A percentile compares a stretch with the other conserved stretches of the same genome.
Evolutionary conservation across 2,113 vertebrate genomes (phyloP).

Genomic region (Elaphurus davidianus): DNA sequence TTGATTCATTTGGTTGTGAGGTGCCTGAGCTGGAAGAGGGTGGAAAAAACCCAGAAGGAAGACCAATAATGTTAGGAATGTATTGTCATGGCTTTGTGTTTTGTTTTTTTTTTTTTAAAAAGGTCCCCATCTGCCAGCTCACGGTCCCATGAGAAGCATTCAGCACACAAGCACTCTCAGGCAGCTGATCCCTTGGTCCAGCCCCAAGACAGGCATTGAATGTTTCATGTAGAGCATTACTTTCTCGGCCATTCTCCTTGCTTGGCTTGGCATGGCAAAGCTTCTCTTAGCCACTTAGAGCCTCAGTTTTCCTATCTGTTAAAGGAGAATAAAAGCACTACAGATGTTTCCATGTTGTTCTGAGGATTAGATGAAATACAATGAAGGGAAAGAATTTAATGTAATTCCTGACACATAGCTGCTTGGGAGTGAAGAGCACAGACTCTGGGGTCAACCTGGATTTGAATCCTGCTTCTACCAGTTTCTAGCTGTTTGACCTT

Average conservation of each 20-base stretch:
- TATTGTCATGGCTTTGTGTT: conserved; percentile 62
- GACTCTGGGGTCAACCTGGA: neutral
- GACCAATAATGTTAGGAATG: conserved; percentile 77
- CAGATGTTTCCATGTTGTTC: neutral
- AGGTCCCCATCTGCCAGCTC: neutral
- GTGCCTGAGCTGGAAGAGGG: conserved; percentile 64
- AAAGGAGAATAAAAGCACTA: neutral
- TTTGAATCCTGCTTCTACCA: neutral
- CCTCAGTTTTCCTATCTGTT: neutral
- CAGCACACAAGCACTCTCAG: neutral
- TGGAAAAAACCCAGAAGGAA: conserved; percentile 65
- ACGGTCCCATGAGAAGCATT: neutral
- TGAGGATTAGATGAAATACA: neutral
- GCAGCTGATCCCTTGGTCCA: neutral
- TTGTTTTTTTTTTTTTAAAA: neutral
- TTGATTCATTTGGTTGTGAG: conserved; percentile 81
- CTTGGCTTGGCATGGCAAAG: neutral
- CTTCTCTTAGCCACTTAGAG: neutral
- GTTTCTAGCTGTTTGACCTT: neutral
- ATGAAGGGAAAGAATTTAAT: too few relatives aligned
- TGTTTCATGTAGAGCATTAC: neutral
- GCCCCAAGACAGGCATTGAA: neutral
- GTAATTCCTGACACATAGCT: neutral
- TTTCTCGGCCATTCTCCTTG: accelerated
- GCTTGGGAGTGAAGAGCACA: neutral